A percentile compares a stretch with the other conserved stretches of the same genome.
phyloP scores from a whole-genome alignment of 2,797 vertebrate species.

The Anguilla megastoma region DNA sequence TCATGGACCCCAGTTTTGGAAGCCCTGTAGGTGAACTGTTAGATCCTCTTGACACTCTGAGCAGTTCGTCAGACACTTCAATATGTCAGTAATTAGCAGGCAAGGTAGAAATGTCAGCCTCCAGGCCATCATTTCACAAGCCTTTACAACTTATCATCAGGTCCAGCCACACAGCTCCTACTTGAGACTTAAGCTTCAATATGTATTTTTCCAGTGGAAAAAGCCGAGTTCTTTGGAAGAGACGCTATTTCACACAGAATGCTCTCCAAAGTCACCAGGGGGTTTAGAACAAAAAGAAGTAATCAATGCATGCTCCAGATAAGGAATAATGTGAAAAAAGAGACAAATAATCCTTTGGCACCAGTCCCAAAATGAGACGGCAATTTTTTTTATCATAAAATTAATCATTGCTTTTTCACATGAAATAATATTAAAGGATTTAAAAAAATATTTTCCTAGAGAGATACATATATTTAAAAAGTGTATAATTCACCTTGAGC shows the following conservation, averaged over 20 bases:
- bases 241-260: not conserved
- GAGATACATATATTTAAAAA: not conserved
- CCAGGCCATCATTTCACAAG: not conserved
- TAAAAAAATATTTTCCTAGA: not conserved
- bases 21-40: not conserved
- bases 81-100: constrained; percentile 12
- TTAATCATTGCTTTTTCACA: not conserved
- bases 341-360: not conserved
- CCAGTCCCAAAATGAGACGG: not conserved
- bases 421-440: not conserved
- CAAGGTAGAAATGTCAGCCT: constrained; percentile 6
- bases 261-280: not conserved
- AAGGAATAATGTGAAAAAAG: constrained; percentile 18
- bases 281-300: constrained; percentile 4
- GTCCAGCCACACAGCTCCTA: not conserved
- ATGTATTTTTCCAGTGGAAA: not conserved
- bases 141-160: not conserved
- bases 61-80: not conserved
- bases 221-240: not conserved
- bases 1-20: not conserved
- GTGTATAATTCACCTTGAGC: not conserved
- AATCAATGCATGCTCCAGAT: constrained; percentile 19
- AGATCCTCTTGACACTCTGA: not conserved
- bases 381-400: constrained; percentile 12
- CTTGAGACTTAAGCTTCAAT: not conserved